phyloP scores from a whole-genome alignment of 2,113 vertebrate species.

The Serilophus lunatus region DNA sequence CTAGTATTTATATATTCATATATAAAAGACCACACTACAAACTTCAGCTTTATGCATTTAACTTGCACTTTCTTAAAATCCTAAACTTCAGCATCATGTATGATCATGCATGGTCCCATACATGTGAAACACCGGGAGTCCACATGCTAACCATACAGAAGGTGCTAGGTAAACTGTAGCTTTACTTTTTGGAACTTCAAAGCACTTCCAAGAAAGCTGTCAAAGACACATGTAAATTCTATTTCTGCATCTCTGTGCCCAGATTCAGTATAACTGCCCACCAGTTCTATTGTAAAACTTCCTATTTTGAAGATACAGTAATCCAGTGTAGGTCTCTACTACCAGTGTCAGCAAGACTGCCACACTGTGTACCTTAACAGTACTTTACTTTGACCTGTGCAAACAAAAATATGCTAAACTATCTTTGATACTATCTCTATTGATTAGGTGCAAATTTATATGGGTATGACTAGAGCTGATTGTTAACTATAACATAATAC shows the following conservation, averaged over 20 bases:
- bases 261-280: neutral
- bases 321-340: neutral
- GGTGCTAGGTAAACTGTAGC: neutral
- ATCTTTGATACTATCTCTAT: neutral
- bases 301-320: neutral
- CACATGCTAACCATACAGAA: neutral
- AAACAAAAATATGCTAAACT: neutral
- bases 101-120: neutral
- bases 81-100: neutral
- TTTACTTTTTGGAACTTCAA: neutral
- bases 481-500: neutral
- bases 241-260: neutral
- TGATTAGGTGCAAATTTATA: neutral
- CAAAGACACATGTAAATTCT: neutral
- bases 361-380: neutral
- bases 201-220: neutral
- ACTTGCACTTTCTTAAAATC: neutral
- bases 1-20: neutral
- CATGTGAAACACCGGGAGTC: neutral
- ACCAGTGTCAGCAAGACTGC: neutral
- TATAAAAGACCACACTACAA: neutral
- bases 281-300: neutral
- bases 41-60: neutral
- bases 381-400: neutral
- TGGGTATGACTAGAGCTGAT: neutral